Percentiles rank a stretch among this genome's conserved stretches.
These are phyloP conservation scores for Loris lydekkerianus DNA, from an alignment of 2,797 vertebrate genomes.

Conservation along the genomic window DNA sequence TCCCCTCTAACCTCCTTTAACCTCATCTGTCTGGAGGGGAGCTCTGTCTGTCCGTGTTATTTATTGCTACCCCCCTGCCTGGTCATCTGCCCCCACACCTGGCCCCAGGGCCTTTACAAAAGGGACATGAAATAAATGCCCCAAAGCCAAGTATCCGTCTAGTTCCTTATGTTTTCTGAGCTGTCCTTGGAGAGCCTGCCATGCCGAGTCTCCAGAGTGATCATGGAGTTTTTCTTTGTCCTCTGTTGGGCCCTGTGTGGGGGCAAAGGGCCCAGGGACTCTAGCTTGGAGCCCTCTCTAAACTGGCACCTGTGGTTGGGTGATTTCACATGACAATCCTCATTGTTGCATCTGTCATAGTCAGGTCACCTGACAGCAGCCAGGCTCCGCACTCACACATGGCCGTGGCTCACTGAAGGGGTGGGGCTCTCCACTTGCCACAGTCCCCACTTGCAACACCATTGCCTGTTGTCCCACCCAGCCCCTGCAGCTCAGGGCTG, in stretches of 20 bases:
- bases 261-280: background rate
- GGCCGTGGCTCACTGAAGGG: background rate
- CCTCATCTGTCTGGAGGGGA: conserved; percentile 81
- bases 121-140: conserved; percentile 80
- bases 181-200: background rate
- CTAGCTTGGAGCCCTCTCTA: background rate
- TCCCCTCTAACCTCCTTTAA: conserved; percentile 75
- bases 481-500: background rate
- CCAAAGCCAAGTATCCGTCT: background rate
- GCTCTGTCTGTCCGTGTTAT: conserved; percentile 80
- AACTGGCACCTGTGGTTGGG: background rate
- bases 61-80: conserved; percentile 77
- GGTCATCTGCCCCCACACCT: conserved; percentile 51
- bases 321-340: background rate
- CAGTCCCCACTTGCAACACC: background rate
- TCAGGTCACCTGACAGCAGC: background rate
- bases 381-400: accelerated
- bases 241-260: background rate
- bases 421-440: background rate
- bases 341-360: background rate
- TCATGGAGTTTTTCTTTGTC: background rate
- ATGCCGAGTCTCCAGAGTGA: background rate
- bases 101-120: conserved; percentile 52
- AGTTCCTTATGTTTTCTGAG: background rate
- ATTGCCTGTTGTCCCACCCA: background rate